Evolutionary conservation across 2,888 invertebrate genomes (phyloP).

Genomic region (Geotrupes spiniger): DNA sequence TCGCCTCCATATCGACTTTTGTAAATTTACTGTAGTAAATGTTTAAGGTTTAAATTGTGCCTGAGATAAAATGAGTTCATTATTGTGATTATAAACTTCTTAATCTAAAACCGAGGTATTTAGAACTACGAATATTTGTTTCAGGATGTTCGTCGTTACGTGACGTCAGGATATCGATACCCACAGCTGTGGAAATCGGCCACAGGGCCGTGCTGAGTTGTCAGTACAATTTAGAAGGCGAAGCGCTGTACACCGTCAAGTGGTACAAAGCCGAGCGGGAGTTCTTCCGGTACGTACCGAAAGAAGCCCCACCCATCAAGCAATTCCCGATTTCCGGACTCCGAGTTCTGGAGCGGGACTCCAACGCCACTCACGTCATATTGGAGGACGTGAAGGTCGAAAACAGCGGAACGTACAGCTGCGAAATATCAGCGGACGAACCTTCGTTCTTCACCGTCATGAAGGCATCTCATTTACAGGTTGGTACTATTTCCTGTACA

Average conservation of each 20-base stretch:
- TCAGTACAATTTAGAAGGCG: slow-evolving; percentile 63
- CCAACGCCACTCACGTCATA: slow-evolving; percentile 44
- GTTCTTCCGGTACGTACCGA: slow-evolving; percentile 60
- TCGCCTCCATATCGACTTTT: no score
- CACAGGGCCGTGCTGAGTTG: slow-evolving; percentile 63
- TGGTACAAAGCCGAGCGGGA: slow-evolving; percentile 66
- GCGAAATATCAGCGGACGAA: slow-evolving; percentile 48
- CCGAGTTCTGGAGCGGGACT: slow-evolving; percentile 57
- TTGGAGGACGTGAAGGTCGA: slow-evolving; percentile 41
- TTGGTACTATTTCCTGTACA: no score
- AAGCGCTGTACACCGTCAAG: slow-evolving; percentile 65
- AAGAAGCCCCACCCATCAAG: slow-evolving; percentile 63
- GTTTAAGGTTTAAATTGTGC: no score
- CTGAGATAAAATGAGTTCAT: no score
- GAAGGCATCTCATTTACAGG: slow-evolving; percentile 46
- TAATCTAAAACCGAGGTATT: no score
- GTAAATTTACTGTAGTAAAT: no score
- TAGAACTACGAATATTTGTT: slow-evolving; percentile 23
- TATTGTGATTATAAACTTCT: no score
- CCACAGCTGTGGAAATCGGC: slow-evolving; percentile 63
- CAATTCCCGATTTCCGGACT: slow-evolving; percentile 62
- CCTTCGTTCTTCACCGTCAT: slow-evolving; percentile 47
- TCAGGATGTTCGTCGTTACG: slow-evolving; percentile 49
- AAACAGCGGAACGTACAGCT: slow-evolving; percentile 44
- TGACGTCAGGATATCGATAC: slow-evolving; percentile 64